Evolutionary conservation across 2,113 vertebrate genomes (phyloP).

Genomic region (Conger conger): DNA sequence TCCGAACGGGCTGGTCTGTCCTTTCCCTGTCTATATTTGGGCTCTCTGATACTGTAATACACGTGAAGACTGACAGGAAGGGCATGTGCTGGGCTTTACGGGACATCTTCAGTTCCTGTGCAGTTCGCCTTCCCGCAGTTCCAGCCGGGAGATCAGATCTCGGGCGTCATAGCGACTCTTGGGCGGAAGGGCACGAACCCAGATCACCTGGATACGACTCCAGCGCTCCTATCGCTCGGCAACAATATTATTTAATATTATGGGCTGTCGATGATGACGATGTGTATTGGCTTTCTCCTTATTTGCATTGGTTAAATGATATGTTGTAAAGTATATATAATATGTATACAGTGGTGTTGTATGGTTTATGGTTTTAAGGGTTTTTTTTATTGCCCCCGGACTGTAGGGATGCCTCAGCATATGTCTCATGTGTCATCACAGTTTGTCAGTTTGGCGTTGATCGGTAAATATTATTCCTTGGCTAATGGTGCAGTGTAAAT

Average conservation of each 20-base stretch:
- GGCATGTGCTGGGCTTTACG: slow-evolving; percentile 38
- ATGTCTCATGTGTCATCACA: background rate
- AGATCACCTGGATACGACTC: background rate
- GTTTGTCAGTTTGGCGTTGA: slow-evolving; percentile 44
- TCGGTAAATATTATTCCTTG: slow-evolving; percentile 68
- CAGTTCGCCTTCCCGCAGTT: slow-evolving; percentile 27
- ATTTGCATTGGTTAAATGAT: background rate
- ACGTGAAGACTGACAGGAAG: slow-evolving; percentile 43
- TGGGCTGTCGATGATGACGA: background rate
- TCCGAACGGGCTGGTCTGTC: slow-evolving; percentile 38
- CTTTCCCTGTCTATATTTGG: slow-evolving; percentile 42
- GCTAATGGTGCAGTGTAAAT: slow-evolving; percentile 61
- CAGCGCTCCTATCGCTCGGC: background rate
- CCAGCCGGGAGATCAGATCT: slow-evolving; percentile 30
- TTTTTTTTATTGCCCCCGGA: slow-evolving; percentile 1
- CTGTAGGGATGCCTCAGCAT: background rate
- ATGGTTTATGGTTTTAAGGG: background rate
- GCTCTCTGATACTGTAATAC: slow-evolving; percentile 41
- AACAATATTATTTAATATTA: background rate
- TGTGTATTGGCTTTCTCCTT: background rate
- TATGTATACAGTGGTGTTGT: background rate
- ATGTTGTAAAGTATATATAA: background rate
- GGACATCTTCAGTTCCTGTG: slow-evolving; percentile 31
- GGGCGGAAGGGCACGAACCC: background rate
- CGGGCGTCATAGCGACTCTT: slow-evolving; percentile 10